Evolutionary conservation across 2,113 vertebrate genomes (phyloP).

Genomic region (Sula dactylatra): DNA sequence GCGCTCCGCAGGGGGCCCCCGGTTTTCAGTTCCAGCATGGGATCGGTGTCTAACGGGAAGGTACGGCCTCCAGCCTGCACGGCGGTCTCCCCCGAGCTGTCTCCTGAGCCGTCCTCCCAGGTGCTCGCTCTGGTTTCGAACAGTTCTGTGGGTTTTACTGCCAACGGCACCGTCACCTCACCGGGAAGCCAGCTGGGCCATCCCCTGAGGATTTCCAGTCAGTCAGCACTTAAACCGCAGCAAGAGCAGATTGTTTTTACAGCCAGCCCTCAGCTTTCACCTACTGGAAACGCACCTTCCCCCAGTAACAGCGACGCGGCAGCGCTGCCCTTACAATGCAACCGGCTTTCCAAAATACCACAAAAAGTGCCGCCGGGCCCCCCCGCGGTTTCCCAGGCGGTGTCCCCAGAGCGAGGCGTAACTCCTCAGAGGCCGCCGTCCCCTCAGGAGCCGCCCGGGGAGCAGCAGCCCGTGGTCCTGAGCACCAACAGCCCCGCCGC

Average conservation of each 20-base stretch:
- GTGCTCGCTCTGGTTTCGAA: not conserved
- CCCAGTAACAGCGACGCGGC: not conserved
- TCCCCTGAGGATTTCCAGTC: not conserved
- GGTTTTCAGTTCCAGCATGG: not conserved
- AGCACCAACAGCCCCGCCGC: conserved; percentile 88
- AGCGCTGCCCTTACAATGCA: not conserved
- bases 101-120: conserved; percentile 56
- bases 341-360: conserved; percentile 32
- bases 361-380: conserved; percentile 43
- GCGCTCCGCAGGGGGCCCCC: not conserved
- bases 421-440: conserved; percentile 48
- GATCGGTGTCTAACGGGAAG: conserved; percentile 45
- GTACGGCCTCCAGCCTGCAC: conserved; percentile 31
- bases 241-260: not conserved
- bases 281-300: not conserved
- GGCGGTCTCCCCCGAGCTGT: conserved; percentile 39
- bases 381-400: not conserved
- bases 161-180: not conserved
- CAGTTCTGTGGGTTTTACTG: not conserved
- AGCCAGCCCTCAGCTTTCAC: not conserved
- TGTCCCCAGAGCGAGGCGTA: conserved; percentile 47
- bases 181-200: not conserved
- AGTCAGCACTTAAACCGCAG: not conserved
- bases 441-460: conserved; percentile 49
- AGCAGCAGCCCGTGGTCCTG: conserved; percentile 70